A percentile compares a stretch with the other conserved stretches of the same genome.
Conservation (phyloP, 2,113 vertebrate genomes). For the Scatophagus argus region DNA sequence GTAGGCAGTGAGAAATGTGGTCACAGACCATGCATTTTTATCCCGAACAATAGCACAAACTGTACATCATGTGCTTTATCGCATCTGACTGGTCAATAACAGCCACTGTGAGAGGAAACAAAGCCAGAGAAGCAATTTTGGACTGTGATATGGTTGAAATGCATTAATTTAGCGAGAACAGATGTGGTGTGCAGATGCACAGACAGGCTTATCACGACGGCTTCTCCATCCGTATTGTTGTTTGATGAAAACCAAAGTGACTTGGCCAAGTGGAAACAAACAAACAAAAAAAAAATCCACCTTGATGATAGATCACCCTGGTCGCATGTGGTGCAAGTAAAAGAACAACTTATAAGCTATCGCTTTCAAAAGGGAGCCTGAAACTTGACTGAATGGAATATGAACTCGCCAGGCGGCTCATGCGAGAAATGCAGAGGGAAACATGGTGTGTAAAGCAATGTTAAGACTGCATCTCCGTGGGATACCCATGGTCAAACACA, state of each 20-base stretch:
- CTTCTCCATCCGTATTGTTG: conserved; percentile 14
- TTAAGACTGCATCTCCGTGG: conserved; percentile 22
- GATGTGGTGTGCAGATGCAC: conserved; percentile 57
- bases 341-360: neutral
- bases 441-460: conserved; percentile 32
- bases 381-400: conserved; percentile 6
- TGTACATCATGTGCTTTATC: conserved; percentile 44
- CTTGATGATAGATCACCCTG: conserved; percentile 13
- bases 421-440: conserved; percentile 19
- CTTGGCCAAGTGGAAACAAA: conserved; percentile 6
- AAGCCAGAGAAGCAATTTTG: conserved; percentile 46
- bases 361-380: neutral
- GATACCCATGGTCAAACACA: conserved; percentile 51
- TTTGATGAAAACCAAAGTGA: conserved; percentile 39
- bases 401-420: neutral
- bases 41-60: conserved; percentile 25
- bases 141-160: conserved; percentile 51
- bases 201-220: conserved; percentile 4
- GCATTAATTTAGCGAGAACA: conserved; percentile 61
- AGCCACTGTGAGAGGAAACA: conserved; percentile 43
- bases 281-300: conserved; percentile 10
- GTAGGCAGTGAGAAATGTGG: conserved; percentile 1
- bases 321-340: conserved; percentile 6
- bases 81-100: conserved; percentile 67
- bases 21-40: conserved; percentile 8